A percentile compares a stretch with the other conserved stretches of the same genome.
phyloP scores from a whole-genome alignment of 2,888 invertebrate genomes.

The Callyntrura sp. region DNA sequence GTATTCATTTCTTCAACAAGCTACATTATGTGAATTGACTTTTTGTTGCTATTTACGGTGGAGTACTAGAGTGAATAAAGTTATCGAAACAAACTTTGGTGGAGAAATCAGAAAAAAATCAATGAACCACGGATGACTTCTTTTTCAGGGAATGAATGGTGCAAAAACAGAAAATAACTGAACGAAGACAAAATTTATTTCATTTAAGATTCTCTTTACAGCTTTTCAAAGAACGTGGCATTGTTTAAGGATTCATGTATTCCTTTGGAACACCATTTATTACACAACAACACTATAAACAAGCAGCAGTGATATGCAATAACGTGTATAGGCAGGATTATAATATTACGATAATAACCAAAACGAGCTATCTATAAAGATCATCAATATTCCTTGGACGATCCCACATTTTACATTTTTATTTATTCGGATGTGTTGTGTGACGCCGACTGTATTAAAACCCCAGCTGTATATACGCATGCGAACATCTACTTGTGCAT shows the following conservation, averaged over 20 bases:
- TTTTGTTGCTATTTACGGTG: neutral
- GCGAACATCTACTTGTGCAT: neutral
- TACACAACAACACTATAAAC: neutral
- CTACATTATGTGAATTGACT: neutral
- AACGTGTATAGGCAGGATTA: neutral
- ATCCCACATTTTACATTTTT: constrained; percentile 16
- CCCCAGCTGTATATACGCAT: neutral
- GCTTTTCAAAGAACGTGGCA: neutral
- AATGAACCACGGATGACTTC: constrained; percentile 7
- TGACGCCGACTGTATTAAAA: too few relatives aligned
- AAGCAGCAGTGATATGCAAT: neutral
- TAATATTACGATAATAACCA: neutral
- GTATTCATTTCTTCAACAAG: neutral
- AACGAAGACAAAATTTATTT: neutral
- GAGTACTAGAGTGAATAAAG: too few relatives aligned
- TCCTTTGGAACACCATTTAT: neutral
- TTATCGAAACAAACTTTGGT: constrained; percentile 2
- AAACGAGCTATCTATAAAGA: neutral
- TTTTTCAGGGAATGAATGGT: neutral
- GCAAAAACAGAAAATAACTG: neutral
- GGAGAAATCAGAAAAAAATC: neutral
- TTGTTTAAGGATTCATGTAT: constrained; percentile 7
- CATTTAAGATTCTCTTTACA: constrained; percentile 28
- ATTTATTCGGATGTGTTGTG: neutral
- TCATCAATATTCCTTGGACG: constrained; percentile 45